Evolutionary conservation across 2,113 vertebrate genomes (phyloP).

Genomic region (Malaclemys terrapin): DNA sequence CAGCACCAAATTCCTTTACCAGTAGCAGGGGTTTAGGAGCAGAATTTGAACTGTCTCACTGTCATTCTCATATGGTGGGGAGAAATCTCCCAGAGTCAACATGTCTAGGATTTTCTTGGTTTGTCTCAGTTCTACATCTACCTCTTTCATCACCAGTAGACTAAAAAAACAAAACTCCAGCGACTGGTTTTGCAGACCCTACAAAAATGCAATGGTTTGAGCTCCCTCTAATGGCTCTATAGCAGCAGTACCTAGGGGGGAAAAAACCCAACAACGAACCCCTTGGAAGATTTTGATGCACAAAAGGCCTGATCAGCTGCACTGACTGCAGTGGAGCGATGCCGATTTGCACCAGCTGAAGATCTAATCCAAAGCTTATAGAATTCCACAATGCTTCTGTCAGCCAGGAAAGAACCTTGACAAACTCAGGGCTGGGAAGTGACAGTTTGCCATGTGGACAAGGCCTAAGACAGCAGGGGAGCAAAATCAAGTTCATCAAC

Average conservation of each 20-base stretch:
- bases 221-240: constrained; percentile 63
- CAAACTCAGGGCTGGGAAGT: neutral
- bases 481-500: rapidly evolving
- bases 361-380: neutral
- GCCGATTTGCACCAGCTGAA: neutral
- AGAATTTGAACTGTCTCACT: rapidly evolving
- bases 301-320: neutral
- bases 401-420: neutral
- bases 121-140: neutral
- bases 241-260: neutral
- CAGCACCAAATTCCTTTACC: neutral
- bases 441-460: neutral
- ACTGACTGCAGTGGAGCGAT: neutral
- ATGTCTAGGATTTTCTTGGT: no score
- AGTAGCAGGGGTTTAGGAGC: neutral
- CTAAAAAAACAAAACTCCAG: neutral
- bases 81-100: no score
- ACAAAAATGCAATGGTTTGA: constrained; percentile 30
- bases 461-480: rapidly evolving
- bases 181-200: neutral
- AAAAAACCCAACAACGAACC: neutral
- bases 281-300: neutral
- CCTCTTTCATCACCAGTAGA: neutral
- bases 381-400: neutral
- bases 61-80: rapidly evolving